Base-by-base conservation (phyloP, 1,140 invertebrate genomes). In the Camponotus vicinus region DNA sequence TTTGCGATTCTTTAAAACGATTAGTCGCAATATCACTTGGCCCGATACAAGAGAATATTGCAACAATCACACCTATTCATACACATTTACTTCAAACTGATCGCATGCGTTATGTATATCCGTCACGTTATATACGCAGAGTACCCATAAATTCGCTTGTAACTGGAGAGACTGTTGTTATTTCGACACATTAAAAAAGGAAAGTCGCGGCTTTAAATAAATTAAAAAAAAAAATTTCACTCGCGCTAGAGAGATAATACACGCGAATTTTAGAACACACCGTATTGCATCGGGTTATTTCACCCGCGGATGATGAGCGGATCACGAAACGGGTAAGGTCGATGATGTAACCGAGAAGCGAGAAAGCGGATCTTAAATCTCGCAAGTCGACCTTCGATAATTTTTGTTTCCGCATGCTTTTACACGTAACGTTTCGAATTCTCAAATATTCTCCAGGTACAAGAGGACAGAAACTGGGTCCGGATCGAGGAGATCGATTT, bases 361-460 rank as follows among this genome's bases (percentile, higher is more conserved):
- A 75, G 69, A 75, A 83, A 83, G 69, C 13, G 32, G 13, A 57
- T 52, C 6, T 18, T 18, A 18, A 0, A 32, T 73, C 11, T 82
- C 27, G 27, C 32, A 18, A 71, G 18, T 15, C 69, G 79, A 75
- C 57, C 79, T 75, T 75, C 79, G 79, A 8, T 32, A 37, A 83
- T 45, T 63, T 63, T 63, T 63, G 15, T 63, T 83, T 83, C 69
- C 79, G 42, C n/a, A 9, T 73, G 27, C 27, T 27, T 13, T 9
- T 15, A n/a, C 8, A 3, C 1, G 21, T 8, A 11, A 63, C 18
- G 27, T 49, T 49, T 37, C 18, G 2, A 37, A 73, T 67, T 27
- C 9, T 11, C 21, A 21, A 15, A 18, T 37, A 57, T 45, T 8
- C 27, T 27, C 3, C 32, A 40, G 49, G 6, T 18, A 52, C 4